Base-by-base conservation (phyloP, 2,113 vertebrate genomes). In the Camelus bactrianus region DNA sequence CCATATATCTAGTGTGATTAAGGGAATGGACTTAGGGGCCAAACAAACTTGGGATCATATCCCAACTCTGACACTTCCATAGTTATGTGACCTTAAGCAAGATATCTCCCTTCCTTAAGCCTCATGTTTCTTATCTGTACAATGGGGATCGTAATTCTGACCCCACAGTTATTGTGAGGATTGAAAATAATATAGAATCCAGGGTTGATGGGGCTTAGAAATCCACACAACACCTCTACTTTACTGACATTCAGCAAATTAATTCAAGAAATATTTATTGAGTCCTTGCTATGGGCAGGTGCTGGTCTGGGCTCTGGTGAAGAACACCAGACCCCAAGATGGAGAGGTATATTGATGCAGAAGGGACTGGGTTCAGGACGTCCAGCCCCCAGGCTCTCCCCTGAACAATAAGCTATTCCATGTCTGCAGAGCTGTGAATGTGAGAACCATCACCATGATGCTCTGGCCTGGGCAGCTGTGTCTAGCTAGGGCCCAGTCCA, bases 171-270 rank as follows among this genome's bases (percentile, higher is more conserved):
- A 80, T 89, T 92, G 69, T 75, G 32, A 87, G 56, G 7, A 5
- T 85, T 85, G 76, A 94, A 90, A 88, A 54, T 65, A 75, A 93
- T 79, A 82, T 17, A 72, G 60, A 95, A 93, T 75, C 20, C 38
- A 87, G 28, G 17, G 56, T 72, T 38, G 11, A 46, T 70, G 46
- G 14, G 48, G 48, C 62, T 89, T 52, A 91, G 38, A 93, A 90
- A 88, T 76, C 54, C n/a, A 91, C 15, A 89, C 15, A 76, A 54
- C 38, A 90, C 20, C 14, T 69, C 83, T 26, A 54, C 83, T 97
- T 97, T 89, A 81, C 17, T 97, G 83, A 80, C 8, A 92, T 58
- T 93, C 48, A 79, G 58, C 35, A 94, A 91, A 80, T 65, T 79
- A 94, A 67, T 97, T 88, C 52, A 54, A 54, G 38, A 42, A 42